Evolutionary conservation across 2,888 invertebrate genomes (phyloP), one percentile per base, ranked within the genome.

Genomic region (Epinotia ramella): DNA sequence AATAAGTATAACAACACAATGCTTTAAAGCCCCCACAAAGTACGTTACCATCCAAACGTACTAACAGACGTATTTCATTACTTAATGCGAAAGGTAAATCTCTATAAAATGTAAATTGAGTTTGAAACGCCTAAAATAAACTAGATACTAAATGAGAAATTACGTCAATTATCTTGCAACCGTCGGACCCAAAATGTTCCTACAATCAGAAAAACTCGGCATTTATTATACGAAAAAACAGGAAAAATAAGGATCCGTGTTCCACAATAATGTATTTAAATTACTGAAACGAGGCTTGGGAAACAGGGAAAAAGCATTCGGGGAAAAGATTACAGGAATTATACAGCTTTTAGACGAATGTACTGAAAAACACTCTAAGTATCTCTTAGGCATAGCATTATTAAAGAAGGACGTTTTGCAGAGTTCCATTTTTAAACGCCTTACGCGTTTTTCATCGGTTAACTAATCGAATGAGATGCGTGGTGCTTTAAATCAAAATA

Each of bases 221-320:
- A 70, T 74, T 70, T 60, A 69, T 74, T 57, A 57, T 9, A 13
- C 44, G 6, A 44, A 13, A 59, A 67, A 53, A 56, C 53, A 49
- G 53, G 74, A 65, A 65, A 66, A 70, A 70, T 65, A 65, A 60
- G 70, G 70, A 66, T 57, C 68, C 28, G 16, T 66, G 75, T 44
- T 65, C 69, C 63, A 66, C 57, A 74, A 74, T 71, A 75, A 75
- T 75, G 75, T 75, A 75, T 71, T 75, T 75, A 66, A 75, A 75
- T 75, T 70, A 66, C 65, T 71, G 44, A 66, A 69, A 66, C 46
- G 44, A 57, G 57, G 20, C 18, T 18, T 53, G 18, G 24, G 63
- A n/a, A 57, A 75, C 75, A 71, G 65, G 74, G 60, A 28, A 75
- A 73, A 75, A 70, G 70, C 75, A 75, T 75, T 66, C 40, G 24